Evolutionary conservation across 2,888 invertebrate species (phyloP).

Genomic region (Anoncus sp.): DNA sequence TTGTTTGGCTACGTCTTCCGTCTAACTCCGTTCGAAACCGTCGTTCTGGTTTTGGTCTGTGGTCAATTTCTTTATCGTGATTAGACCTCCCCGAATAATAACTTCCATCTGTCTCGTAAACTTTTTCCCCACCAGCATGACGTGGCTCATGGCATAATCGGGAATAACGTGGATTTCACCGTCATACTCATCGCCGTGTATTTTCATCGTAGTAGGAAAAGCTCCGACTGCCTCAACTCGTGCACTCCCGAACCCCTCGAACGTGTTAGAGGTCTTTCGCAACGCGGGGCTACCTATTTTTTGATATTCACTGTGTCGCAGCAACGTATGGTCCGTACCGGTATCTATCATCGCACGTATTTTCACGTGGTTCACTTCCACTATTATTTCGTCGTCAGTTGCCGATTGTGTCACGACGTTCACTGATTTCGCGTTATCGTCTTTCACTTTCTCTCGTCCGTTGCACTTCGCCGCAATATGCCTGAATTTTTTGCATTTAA

Average conservation of each 20-base stretch:
- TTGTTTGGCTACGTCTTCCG: not conserved
- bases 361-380: slow-evolving; percentile 24
- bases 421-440: slow-evolving; percentile 2
- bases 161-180: slow-evolving; percentile 39
- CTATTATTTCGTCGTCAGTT: slow-evolving; percentile 33
- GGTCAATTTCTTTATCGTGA: slow-evolving; percentile 37
- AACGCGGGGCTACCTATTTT: slow-evolving; percentile 51
- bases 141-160: slow-evolving; percentile 26
- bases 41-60: slow-evolving; percentile 52
- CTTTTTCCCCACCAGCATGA: slow-evolving; percentile 44
- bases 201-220: slow-evolving; percentile 21
- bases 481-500: slow-evolving; percentile 51
- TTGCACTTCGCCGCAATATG: slow-evolving; percentile 56
- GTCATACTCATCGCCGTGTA: slow-evolving; percentile 27
- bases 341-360: slow-evolving; percentile 57
- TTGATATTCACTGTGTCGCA: slow-evolving; percentile 45
- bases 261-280: slow-evolving; percentile 3
- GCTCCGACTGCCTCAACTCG: slow-evolving; percentile 28
- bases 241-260: slow-evolving; percentile 53
- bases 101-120: slow-evolving; percentile 42
- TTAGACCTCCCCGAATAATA: slow-evolving; percentile 30
- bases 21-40: not conserved
- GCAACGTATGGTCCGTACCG: slow-evolving; percentile 44
- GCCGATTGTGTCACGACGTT: slow-evolving; percentile 12
- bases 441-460: slow-evolving; percentile 7